Base-by-base conservation (phyloP, 2,113 vertebrate genomes). In the Sterrhoptilus dennistouni region DNA sequence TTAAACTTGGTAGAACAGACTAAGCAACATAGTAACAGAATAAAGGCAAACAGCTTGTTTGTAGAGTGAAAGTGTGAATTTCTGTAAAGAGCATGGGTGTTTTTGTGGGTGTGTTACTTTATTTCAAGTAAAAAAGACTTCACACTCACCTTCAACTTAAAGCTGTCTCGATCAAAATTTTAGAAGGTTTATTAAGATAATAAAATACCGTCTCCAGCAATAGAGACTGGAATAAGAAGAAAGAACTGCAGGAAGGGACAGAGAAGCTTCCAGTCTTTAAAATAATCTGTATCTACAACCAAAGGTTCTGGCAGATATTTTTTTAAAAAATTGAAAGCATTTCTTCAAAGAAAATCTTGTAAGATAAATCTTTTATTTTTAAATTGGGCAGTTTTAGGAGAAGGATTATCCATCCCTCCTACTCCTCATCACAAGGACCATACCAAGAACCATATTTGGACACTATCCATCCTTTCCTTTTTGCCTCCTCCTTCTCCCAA, bases 161-260 rank as follows among this genome's bases (percentile, higher is more conserved):
- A 72, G 12, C 21, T 54, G 11, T 40, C 87, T 69, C 56, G 68
- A 87, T 42, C 8, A 71, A 35, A 27, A 53, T 40, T 56, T 78
- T 40, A 31, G 9, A 64, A 25, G 2, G 4, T 25, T 89, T 29
- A 63, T 1, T 42, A 79, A 68, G 33, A 17, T 11, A 33, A 35
- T 27, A 40, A 40, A 86, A 63, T n/a, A 80, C 28, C 45, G 5
- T 22, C 25, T 44, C 36, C 13, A 80, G 36, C n/a, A 90, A 54
- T 0, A 59, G 29, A 82, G 16, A 31, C 3, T 22, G 1, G 4
- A 36, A 3, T 16, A 82, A 40, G 29, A 47, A 59, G 8, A 47
- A 80, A 8, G 3, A 75, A 79, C 31, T 60, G 28, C 21, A 89
- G 24, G 38, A 83, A 63, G 9, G 35, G 12, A 38, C 13, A 87